Conservation (phyloP, 2,797 vertebrate species). For the Melanotaenia nigrans region DNA sequence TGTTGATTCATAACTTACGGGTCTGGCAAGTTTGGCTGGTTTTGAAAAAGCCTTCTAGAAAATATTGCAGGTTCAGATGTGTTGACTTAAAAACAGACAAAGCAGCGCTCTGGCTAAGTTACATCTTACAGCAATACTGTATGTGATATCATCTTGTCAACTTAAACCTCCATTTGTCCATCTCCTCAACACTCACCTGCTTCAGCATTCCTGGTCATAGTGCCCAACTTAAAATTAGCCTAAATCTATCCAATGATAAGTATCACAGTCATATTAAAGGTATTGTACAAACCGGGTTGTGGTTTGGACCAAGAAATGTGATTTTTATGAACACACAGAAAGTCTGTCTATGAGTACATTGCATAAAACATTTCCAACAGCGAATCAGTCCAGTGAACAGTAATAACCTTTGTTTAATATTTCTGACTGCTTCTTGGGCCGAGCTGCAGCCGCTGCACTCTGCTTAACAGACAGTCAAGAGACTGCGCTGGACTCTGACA, state of each 20-base stretch:
- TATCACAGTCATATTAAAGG: not conserved
- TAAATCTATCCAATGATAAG: not conserved
- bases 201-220: not conserved
- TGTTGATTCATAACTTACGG: conserved; percentile 2
- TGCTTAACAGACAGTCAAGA: not conserved
- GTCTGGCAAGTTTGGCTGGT: conserved; percentile 1
- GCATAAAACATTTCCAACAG: not conserved
- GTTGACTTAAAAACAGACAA: not conserved
- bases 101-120: not conserved
- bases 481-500: not conserved
- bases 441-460: not conserved
- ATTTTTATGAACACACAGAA: not conserved
- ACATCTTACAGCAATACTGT: not conserved
- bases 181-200: not conserved
- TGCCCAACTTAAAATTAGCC: not conserved
- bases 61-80: conserved; percentile 2
- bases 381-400: not conserved
- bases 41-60: not conserved
- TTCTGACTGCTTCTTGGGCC: not conserved
- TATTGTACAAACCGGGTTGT: not conserved
- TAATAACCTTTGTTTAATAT: not conserved
- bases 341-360: not conserved
- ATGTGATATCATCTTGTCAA: not conserved
- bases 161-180: not conserved
- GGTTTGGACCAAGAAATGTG: not conserved